Evolutionary conservation across 2,797 vertebrate genomes (phyloP).

Genomic region (Apodemus agrarius): DNA sequence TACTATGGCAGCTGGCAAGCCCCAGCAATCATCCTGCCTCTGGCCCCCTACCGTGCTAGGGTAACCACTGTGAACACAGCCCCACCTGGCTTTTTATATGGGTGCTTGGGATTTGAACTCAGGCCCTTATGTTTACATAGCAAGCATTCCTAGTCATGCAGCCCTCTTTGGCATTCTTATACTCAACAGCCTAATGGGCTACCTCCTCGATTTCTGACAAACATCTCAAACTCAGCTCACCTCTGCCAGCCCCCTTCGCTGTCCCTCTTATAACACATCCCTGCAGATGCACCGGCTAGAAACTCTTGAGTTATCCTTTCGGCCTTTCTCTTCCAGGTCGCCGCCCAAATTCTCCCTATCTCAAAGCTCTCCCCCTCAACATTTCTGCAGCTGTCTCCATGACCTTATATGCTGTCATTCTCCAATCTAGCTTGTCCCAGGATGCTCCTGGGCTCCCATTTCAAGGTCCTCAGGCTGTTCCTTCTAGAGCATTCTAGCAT

Average conservation of each 20-base stretch:
- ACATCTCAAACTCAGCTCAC: not conserved
- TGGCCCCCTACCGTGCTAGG: not conserved
- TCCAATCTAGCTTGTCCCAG: not conserved
- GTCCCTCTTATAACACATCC: not conserved
- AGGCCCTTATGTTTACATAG: not conserved
- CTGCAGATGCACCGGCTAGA: not conserved
- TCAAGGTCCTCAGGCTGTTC: not conserved
- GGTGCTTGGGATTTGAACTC: not conserved
- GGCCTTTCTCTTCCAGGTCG: not conserved
- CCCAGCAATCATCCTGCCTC: not conserved
- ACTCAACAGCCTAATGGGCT: not conserved
- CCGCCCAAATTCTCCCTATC: not conserved
- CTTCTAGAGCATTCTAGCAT: not conserved
- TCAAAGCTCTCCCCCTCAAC: not conserved
- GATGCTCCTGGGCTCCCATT: not conserved
- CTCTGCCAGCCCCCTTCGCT: fast-evolving
- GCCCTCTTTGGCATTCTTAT: not conserved
- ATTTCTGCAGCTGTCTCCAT: not conserved
- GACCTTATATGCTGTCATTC: not conserved
- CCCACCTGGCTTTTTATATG: not conserved
- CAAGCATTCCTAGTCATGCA: not conserved
- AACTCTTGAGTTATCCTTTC: not conserved
- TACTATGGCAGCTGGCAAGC: not conserved
- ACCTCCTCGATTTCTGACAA: not conserved
- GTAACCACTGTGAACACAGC: not conserved